Evolutionary conservation across 2,888 invertebrate genomes (phyloP), one percentile per base, ranked within the genome.

Genomic region (Steromphala cineraria): DNA sequence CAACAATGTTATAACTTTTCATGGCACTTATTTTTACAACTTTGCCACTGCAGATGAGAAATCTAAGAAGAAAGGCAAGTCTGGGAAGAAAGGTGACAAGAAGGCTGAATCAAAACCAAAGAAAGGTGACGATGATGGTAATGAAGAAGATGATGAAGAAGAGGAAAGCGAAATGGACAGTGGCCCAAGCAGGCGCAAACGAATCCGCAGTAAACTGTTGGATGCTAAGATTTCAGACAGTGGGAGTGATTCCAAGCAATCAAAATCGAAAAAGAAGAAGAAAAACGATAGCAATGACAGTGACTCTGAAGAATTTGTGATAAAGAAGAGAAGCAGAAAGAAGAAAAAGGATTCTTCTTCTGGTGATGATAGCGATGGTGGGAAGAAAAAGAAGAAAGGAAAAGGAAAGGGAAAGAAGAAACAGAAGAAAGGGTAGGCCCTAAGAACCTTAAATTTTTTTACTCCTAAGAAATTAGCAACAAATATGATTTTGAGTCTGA

Each of bases 101-200:
- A 24, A 24, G 19, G 4, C 24, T 56, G 19, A 56, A 24, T 24
- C 56, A 10, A 52, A 75, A 21, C 24, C 75, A 55, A 80, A 71
- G 75, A 76, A 55, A 53, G 80, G 81, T n/a, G 75, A 95, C 95
- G 84, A 96, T 96, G 87, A 96, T 96, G 82, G 94, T 95, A 89
- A 95, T 95, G 90, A 95, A 96, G 85, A 93, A 94, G 86, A 92
- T 90, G 24, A 92, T 91, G 83, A 91, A 89, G 83, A 83, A 75
- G 82, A 81, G 28, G 75, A 81, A 17, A 79, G 79, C 2, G 87
- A 86, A 56, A 83, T 84, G 1, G 87, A 89, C 56, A 83, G 80
- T 79, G 71, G 78, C 0, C 78, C 85, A 2, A 87, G 85, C 62
- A 87, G 80, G 67, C 85, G 82, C 74, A 86, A 85, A 31, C 52